Percentiles rank a stretch among this genome's conserved stretches.
Conservation (phyloP, 37 sponge, comb jelly and placozoan genomes). For the Chondrosia reniformis region DNA sequence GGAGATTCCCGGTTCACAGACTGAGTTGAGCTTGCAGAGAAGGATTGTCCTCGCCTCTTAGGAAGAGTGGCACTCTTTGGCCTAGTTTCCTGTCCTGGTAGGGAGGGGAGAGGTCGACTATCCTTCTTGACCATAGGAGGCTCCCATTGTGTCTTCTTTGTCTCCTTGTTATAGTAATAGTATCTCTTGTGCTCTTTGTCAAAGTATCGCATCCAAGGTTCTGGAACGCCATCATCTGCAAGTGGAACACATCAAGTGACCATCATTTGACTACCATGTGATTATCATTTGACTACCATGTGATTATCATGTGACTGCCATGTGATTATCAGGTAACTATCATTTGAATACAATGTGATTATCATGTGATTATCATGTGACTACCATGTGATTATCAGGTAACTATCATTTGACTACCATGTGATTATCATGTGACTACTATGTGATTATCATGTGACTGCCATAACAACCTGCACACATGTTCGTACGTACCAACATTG, state of each 20-base stretch:
- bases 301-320: too few relatives aligned
- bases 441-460: too few relatives aligned
- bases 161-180: conserved; percentile 49
- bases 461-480: too few relatives aligned
- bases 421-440: too few relatives aligned
- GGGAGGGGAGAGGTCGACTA: not conserved
- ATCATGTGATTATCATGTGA: too few relatives aligned
- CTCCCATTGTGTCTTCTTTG: conserved; percentile 45
- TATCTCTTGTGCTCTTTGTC: conserved; percentile 24
- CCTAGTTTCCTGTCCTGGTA: not conserved
- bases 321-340: too few relatives aligned
- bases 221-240: conserved; percentile 17
- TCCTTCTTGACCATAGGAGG: conserved; percentile 9
- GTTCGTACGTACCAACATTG: not conserved
- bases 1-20: not conserved
- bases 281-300: too few relatives aligned
- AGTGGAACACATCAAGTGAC: not conserved
- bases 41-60: too few relatives aligned
- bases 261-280: too few relatives aligned
- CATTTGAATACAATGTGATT: too few relatives aligned
- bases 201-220: conserved; percentile 41
- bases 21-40: not conserved
- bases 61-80: not conserved
- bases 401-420: too few relatives aligned
- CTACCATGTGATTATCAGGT: too few relatives aligned